These are phyloP conservation scores for Drosophila putrida DNA, from an alignment of 2,888 invertebrate species.

Conservation along the genomic window DNA sequence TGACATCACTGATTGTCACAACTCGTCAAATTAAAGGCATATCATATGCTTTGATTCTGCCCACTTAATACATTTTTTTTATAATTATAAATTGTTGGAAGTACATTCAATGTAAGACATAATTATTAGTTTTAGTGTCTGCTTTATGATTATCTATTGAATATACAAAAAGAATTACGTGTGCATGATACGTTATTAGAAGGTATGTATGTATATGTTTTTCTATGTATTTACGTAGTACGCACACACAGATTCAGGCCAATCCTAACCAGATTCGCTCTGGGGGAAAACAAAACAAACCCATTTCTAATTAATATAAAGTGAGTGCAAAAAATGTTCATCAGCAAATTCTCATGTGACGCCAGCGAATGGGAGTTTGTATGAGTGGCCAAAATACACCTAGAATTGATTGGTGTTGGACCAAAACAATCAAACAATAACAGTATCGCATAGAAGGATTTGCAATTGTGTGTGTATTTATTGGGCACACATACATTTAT, in stretches of 20 bases:
- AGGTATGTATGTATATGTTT: constrained; percentile 44
- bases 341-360: constrained; percentile 32
- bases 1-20: not conserved
- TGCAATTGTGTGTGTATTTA: constrained; percentile 36
- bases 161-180: constrained; percentile 20
- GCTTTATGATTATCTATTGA: constrained; percentile 1
- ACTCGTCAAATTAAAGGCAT: constrained; percentile 21
- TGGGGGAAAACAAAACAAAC: constrained; percentile 47
- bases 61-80: constrained; percentile 9
- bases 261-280: constrained; percentile 35
- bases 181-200: constrained; percentile 20
- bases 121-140: not conserved
- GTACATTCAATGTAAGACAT: constrained; percentile 13
- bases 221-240: constrained; percentile 40
- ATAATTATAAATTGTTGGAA: constrained; percentile 14
- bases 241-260: constrained; percentile 25
- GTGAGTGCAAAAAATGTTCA: constrained; percentile 14
- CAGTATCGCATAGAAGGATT: not conserved
- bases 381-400: constrained; percentile 28
- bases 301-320: constrained; percentile 6
- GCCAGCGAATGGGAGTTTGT: constrained; percentile 3
- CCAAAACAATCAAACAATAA: constrained; percentile 51
- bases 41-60: constrained; percentile 17
- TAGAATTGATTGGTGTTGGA: constrained; percentile 23
- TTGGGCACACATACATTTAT: constrained; percentile 2